A percentile compares a stretch with the other conserved stretches of the same genome.
These are phyloP conservation scores for Dasyprocta punctata DNA, from an alignment of 2,113 vertebrate species.

Conservation along the genomic window DNA sequence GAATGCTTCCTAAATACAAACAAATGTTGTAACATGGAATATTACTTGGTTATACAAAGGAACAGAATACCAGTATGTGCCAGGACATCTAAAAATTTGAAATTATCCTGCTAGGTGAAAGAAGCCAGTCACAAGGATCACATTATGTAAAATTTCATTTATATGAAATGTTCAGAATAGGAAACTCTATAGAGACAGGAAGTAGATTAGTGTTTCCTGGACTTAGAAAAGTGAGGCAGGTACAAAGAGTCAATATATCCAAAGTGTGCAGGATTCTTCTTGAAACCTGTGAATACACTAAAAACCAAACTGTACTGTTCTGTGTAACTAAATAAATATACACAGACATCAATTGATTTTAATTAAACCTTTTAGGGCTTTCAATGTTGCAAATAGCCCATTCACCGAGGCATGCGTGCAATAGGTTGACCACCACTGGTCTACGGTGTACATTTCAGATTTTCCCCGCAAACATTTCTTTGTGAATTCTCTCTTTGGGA, in stretches of 20 bases:
- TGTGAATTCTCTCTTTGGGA: neutral
- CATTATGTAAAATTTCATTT: neutral
- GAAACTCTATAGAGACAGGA: neutral
- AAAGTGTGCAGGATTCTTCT: neutral
- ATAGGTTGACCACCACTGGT: neutral
- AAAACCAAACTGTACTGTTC: neutral
- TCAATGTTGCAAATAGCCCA: neutral
- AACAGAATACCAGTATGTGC: neutral
- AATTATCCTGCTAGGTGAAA: neutral
- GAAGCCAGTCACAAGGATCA: neutral
- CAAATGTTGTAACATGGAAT: neutral
- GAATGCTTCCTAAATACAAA: neutral
- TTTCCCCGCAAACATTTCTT: neutral
- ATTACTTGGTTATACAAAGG: neutral
- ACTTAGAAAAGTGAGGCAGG: neutral
- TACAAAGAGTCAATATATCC: neutral
- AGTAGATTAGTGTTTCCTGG: neutral
- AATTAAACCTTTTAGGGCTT: neutral
- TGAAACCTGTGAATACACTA: neutral
- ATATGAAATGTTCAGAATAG: neutral
- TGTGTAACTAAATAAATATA: neutral
- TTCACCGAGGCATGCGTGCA: rapidly evolving
- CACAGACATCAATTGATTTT: neutral
- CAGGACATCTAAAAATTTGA: neutral
- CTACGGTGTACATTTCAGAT: no score